These are phyloP conservation scores for Lucilia sericata DNA, from an alignment of 1,140 invertebrate genomes.

Conservation along the genomic window DNA sequence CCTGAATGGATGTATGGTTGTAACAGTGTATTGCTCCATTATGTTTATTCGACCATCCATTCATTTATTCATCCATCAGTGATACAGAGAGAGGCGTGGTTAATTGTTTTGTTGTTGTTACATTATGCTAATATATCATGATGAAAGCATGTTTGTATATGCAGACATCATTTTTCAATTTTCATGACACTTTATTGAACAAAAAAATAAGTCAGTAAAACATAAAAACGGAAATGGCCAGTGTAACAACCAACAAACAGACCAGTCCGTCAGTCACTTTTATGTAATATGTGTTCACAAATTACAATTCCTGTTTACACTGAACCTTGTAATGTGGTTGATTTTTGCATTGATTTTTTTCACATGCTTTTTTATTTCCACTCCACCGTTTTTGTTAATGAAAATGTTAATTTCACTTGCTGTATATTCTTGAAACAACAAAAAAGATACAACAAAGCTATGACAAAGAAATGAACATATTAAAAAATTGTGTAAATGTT, in stretches of 20 bases:
- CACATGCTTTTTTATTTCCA: not conserved
- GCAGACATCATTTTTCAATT: slow-evolving; percentile 26
- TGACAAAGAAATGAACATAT: not conserved
- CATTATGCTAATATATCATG: slow-evolving; percentile 21
- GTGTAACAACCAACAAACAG: not conserved
- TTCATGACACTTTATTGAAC: slow-evolving; percentile 20
- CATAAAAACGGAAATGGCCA: not conserved
- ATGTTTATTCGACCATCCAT: not conserved
- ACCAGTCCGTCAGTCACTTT: not conserved
- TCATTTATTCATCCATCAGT: not conserved
- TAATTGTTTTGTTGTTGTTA: slow-evolving; percentile 17
- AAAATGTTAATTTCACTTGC: slow-evolving; percentile 18
- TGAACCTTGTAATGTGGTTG: slow-evolving; percentile 19
- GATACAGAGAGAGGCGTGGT: not conserved
- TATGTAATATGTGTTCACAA: not conserved
- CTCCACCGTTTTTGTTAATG: slow-evolving; percentile 28
- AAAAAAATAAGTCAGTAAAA: not conserved
- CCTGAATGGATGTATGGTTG: not conserved
- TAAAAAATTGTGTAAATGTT: not conserved
- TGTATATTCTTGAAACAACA: not conserved
- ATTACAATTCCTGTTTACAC: slow-evolving; percentile 7
- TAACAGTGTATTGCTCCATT: not conserved
- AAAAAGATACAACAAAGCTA: not conserved
- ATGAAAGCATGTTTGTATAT: not conserved
- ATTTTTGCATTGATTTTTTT: not conserved